These are phyloP conservation scores for Thalassaphorura encarpata DNA, from an alignment of 1,140 invertebrate species.

Conservation along the genomic window DNA sequence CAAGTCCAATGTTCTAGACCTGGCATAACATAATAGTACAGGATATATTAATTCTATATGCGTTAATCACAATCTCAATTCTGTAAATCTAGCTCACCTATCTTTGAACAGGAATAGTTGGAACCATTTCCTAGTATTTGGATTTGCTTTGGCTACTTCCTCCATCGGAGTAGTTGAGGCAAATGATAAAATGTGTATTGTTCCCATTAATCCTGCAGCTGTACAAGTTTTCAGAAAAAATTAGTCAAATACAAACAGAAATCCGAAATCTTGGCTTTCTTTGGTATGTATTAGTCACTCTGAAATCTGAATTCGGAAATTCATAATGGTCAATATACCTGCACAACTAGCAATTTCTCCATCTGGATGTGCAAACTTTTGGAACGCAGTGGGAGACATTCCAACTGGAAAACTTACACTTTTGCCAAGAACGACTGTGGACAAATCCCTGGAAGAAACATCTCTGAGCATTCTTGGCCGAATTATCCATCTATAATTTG, in stretches of 20 bases:
- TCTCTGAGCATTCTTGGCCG: slow-evolving; percentile 67
- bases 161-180: slow-evolving; percentile 78
- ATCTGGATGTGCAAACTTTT: slow-evolving; percentile 79
- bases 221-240: too few species aligned
- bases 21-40: too few species aligned
- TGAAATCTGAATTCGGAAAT: too few species aligned
- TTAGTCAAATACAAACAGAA: too few species aligned
- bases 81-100: too few species aligned
- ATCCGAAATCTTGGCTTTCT: too few species aligned
- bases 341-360: slow-evolving; percentile 75
- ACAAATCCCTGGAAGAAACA: slow-evolving; percentile 54
- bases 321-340: slow-evolving; percentile 45
- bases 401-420: slow-evolving; percentile 71
- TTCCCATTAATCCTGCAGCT: slow-evolving; percentile 64
- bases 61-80: too few species aligned
- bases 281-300: too few species aligned
- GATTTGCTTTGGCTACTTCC: slow-evolving; percentile 67
- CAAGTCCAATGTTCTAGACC: slow-evolving; percentile 45
- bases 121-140: slow-evolving; percentile 72
- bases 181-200: slow-evolving; percentile 74
- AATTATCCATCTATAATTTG: slow-evolving; percentile 40
- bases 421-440: slow-evolving; percentile 50
- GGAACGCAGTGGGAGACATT: slow-evolving; percentile 85
- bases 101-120: slow-evolving; percentile 81
- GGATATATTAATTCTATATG: too few species aligned